Percentiles rank a stretch among this genome's conserved stretches.
These are phyloP conservation scores for Nothoprocta perdicaria DNA, from an alignment of 2,113 vertebrate genomes.

Conservation along the genomic window DNA sequence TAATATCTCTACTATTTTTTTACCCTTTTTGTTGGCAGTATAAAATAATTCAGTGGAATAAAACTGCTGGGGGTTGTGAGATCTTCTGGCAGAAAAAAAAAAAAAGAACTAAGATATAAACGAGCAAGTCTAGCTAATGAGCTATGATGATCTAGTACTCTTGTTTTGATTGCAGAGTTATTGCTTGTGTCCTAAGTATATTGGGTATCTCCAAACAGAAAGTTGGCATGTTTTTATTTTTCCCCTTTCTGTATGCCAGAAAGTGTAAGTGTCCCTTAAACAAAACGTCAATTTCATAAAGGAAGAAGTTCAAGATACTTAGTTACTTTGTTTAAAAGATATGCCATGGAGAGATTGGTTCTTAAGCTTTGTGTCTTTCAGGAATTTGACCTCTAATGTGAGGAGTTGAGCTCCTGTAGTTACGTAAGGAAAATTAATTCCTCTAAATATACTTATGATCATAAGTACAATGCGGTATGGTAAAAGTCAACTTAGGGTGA, in stretches of 20 bases:
- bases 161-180: background rate
- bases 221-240: background rate
- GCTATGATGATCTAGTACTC: slow-evolving; percentile 1
- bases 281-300: background rate
- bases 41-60: slow-evolving; percentile 7
- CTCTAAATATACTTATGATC: fast-evolving
- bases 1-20: slow-evolving; percentile 24
- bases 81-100: background rate
- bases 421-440: background rate
- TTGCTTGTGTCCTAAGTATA: background rate
- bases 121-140: slow-evolving; percentile 28
- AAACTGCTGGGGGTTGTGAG: background rate
- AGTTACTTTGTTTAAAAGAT: background rate
- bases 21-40: slow-evolving; percentile 20
- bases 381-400: background rate
- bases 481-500: background rate
- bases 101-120: background rate
- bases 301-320: background rate
- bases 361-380: background rate
- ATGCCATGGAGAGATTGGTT: background rate
- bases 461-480: background rate
- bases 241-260: background rate
- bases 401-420: background rate
- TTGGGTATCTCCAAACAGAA: background rate
- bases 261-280: background rate